Evolutionary conservation across 2,888 invertebrate species (phyloP).

Genomic region (Plusia festucae): DNA sequence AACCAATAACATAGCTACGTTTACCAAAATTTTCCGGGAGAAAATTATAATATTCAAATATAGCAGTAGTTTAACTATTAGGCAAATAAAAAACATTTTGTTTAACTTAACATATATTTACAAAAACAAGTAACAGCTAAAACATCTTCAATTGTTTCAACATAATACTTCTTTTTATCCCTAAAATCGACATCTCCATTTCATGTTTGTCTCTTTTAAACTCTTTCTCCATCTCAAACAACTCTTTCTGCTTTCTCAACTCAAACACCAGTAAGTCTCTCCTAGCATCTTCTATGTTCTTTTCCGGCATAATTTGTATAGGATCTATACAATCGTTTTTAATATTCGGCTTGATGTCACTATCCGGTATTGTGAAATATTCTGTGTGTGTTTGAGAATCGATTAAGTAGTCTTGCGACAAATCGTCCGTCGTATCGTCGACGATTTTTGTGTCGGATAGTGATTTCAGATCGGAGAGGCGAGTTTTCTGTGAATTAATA

Average conservation of each 20-base stretch:
- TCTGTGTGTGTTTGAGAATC: constrained; percentile 31
- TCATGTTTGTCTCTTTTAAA: constrained; percentile 56
- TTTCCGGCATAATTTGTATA: constrained; percentile 44
- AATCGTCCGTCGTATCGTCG: constrained; percentile 26
- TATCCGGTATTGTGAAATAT: constrained; percentile 33
- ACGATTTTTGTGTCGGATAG: constrained; percentile 40
- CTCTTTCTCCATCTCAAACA: constrained; percentile 59
- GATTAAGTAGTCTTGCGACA: constrained; percentile 24
- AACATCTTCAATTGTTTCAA: constrained; percentile 53
- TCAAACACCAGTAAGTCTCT: constrained; percentile 59
- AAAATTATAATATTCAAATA: too few relatives aligned
- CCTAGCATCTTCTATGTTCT: constrained; percentile 45
- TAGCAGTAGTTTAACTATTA: too few relatives aligned
- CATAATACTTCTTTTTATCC: constrained; percentile 53
- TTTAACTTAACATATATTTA: not conserved
- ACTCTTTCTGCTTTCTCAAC: constrained; percentile 54
- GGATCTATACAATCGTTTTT: constrained; percentile 37
- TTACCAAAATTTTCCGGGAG: too few relatives aligned
- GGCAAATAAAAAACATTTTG: not conserved
- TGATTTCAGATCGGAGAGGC: constrained; percentile 11
- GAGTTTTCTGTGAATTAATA: constrained; percentile 42
- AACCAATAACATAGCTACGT: too few relatives aligned
- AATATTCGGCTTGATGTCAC: constrained; percentile 47
- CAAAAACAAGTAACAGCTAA: constrained; percentile 20
- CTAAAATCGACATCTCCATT: constrained; percentile 57